Percentiles rank a stretch among this genome's conserved stretches.
Evolutionary conservation across 2,797 vertebrate genomes (phyloP).

Genomic region (Loriculus beryllinus): DNA sequence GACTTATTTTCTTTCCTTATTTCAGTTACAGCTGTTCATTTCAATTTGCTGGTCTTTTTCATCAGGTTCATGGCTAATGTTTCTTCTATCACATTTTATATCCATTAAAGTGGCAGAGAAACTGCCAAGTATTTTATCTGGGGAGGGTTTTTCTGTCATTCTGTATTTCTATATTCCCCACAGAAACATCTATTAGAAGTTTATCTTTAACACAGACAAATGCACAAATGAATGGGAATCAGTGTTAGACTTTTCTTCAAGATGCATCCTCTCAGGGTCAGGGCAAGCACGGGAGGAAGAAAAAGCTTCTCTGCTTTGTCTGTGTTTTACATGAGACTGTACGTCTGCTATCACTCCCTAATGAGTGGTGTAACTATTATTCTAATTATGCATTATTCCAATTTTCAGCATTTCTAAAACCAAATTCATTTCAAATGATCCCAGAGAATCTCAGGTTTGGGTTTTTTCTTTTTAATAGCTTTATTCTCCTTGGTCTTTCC

Average conservation of each 20-base stretch:
- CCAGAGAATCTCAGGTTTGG: neutral
- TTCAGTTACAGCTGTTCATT: neutral
- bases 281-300: neutral
- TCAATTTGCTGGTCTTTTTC: neutral
- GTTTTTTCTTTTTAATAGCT: neutral
- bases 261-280: neutral
- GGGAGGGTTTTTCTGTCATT: neutral
- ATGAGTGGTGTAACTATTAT: neutral
- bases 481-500: neutral
- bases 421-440: slow-evolving; percentile 22
- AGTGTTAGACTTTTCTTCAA: neutral
- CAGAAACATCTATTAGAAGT: neutral
- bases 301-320: neutral
- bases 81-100: neutral
- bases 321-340: neutral
- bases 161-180: neutral
- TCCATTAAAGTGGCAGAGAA: neutral
- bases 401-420: slow-evolving; percentile 10
- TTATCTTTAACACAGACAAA: neutral
- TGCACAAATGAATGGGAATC: neutral
- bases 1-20: neutral
- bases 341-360: neutral
- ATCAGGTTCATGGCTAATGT: neutral
- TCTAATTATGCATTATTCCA: neutral
- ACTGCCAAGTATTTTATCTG: neutral